Base-by-base conservation (phyloP, 2,888 invertebrate genomes). In the Venustoraphidia nigricollis region DNA sequence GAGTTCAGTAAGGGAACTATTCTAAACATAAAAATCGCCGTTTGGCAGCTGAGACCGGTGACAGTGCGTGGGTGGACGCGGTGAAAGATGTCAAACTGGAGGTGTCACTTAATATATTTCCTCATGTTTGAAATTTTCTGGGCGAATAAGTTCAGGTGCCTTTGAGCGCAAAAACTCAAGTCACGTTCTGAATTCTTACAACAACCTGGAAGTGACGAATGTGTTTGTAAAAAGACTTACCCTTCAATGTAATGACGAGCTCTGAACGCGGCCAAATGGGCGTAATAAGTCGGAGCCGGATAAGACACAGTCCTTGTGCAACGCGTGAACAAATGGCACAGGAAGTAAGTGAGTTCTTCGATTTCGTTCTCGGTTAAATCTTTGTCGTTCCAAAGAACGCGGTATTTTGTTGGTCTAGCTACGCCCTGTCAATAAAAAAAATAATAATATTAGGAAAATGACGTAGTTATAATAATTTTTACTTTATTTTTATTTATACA, bases 231-330 rank as follows among this genome's bases (percentile, higher is more conserved):
- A 27, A 27, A 6, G 1, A 3, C 27, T 27, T 27, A 27, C 27
- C 27, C 27, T 54, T 70, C 69, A 45, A 68, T 61, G 52, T 72
- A 72, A 13, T 66, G 64, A 49, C 71, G 65, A 1, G 72, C 88
- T 11, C 90, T 72, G 46, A 81, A 78, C 10, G 88, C 89, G n/a
- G 83, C 88, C 45, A 89, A 75, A 67, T 90, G 89, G 10, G 89
- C 88, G 64, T 90, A 84, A 66, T 90, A 90, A 0, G 89, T 89
- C 1, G 90, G 89, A 2, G 89, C 84, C 6, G 89, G 89, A 67
- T 89, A 89, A 10, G 87, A 88, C 0, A 90, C 89, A 38, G 88
- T 70, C 57, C 91, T 72, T 53, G 81, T 83, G 61, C 92, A 92
- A 6, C 93, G 77, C 1, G 84, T 76, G 67, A 87, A 93, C 69